Conservation (phyloP, 2,888 invertebrate species). For the Mesochorus sp. region DNA sequence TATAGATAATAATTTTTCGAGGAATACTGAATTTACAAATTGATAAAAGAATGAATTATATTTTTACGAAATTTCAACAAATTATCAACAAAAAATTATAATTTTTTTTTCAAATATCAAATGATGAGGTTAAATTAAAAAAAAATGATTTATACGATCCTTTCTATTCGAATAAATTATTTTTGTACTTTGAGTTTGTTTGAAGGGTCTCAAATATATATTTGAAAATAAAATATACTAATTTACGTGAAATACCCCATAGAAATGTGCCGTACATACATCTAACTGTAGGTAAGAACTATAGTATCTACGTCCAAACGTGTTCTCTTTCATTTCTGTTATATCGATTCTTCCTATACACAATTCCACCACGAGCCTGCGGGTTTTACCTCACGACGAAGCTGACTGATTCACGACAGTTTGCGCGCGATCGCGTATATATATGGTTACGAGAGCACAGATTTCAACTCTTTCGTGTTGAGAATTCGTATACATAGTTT, state of each 20-base stretch:
- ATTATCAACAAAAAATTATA: too few species aligned
- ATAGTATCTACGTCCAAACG: background rate
- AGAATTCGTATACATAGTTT: background rate
- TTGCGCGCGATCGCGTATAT: background rate
- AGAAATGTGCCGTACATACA: background rate
- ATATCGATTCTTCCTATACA: constrained; percentile 47
- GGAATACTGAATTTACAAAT: too few species aligned
- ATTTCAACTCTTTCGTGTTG: background rate
- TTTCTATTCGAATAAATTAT: too few species aligned
- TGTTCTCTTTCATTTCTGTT: constrained; percentile 13
- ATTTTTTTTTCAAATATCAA: too few species aligned
- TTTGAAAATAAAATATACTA: background rate
- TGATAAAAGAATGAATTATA: too few species aligned
- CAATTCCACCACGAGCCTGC: background rate
- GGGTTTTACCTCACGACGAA: constrained; percentile 1
- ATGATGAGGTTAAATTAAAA: too few species aligned
- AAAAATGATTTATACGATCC: too few species aligned
- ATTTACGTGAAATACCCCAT: background rate
- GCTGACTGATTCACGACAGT: constrained; percentile 30
- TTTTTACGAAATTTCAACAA: too few species aligned
- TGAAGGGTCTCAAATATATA: too few species aligned
- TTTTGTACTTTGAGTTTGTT: too few species aligned
- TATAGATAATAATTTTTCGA: too few species aligned
- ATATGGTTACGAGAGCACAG: background rate
- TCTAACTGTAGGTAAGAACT: background rate